phyloP scores from a whole-genome alignment of 1,140 invertebrate species.

The Drosophila mayri region DNA sequence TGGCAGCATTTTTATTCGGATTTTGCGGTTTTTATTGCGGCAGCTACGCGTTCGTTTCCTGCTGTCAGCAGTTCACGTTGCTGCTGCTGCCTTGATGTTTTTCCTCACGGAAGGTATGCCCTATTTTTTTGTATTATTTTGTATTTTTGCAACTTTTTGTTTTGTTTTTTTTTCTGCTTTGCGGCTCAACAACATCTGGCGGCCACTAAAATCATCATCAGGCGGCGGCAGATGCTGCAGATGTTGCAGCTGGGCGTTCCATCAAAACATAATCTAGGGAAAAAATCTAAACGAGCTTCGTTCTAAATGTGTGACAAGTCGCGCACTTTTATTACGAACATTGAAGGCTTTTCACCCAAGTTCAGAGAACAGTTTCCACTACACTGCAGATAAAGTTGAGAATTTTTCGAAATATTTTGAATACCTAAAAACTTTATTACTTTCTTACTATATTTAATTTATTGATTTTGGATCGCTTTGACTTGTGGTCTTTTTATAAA shows the following conservation, averaged over 20 bases:
- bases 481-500: accelerated
- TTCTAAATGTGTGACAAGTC: conserved; percentile 75
- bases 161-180: not conserved
- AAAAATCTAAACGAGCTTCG: conserved; percentile 73
- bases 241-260: conserved; percentile 43
- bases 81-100: conserved; percentile 37
- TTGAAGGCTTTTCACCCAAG: conserved; percentile 40
- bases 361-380: conserved; percentile 38
- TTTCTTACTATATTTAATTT: no score
- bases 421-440: not conserved
- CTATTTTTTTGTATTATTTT: conserved; percentile 23
- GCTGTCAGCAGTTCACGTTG: conserved; percentile 67
- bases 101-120: conserved; percentile 28
- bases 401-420: not conserved
- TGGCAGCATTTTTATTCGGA: conserved; percentile 70
- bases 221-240: conserved; percentile 31
- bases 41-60: conserved; percentile 35
- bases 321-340: conserved; percentile 71
- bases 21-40: conserved; percentile 68
- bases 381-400: not conserved
- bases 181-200: conserved; percentile 42
- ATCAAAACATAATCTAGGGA: conserved; percentile 70
- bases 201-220: conserved; percentile 62
- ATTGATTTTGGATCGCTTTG: not conserved
- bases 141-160: conserved; percentile 9